Conservation (phyloP, 2,113 vertebrate species). For the Panthera tigris region DNA sequence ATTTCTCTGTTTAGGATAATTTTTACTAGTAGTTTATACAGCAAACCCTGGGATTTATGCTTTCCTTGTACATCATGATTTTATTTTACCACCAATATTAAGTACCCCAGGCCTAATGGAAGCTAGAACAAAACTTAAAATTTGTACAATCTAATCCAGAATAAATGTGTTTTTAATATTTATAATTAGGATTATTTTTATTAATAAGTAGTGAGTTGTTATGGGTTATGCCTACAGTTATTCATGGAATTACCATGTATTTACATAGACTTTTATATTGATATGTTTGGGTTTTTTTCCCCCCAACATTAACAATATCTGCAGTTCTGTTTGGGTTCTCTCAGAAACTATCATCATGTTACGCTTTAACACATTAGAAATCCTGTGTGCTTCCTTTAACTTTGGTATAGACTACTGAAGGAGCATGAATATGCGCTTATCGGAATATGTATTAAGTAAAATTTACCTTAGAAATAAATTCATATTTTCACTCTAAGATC, state of each 20-base stretch:
- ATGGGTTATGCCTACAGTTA: background rate
- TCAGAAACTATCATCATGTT: background rate
- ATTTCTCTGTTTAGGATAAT: background rate
- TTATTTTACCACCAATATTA: background rate
- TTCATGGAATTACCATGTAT: background rate
- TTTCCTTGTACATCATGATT: background rate
- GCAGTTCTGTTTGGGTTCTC: background rate
- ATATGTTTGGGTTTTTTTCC: background rate
- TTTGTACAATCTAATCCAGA: background rate
- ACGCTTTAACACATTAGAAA: background rate
- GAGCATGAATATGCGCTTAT: background rate
- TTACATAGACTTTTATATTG: background rate
- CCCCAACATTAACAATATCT: background rate
- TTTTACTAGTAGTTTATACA: slow-evolving; percentile 1
- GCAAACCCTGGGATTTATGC: background rate
- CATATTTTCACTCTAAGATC: background rate
- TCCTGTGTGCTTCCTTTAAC: background rate
- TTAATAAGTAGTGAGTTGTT: background rate
- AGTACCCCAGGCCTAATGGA: background rate
- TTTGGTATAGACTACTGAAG: background rate
- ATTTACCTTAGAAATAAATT: background rate
- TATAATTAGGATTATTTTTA: slow-evolving; percentile 8
- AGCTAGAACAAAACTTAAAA: slow-evolving; percentile 25
- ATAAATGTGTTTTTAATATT: slow-evolving; percentile 33
- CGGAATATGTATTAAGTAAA: background rate